phyloP scores from a whole-genome alignment of 2,113 vertebrate genomes.

The Psammodynastes pulverulentus region DNA sequence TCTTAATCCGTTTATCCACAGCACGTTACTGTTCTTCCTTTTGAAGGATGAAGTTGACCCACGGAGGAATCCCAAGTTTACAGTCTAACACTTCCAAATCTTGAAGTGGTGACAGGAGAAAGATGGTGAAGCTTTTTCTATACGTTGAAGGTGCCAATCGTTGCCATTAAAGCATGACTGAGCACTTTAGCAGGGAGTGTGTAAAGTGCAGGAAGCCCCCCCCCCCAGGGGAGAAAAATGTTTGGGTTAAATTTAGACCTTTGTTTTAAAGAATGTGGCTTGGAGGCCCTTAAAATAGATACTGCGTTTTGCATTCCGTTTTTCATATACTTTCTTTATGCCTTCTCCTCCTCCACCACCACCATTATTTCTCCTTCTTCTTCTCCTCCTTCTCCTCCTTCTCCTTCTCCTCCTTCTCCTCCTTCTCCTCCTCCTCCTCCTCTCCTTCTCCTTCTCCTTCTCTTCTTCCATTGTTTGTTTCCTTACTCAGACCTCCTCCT shows the following conservation, averaged over 20 bases:
- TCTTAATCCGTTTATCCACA: background rate
- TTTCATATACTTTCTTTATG: background rate
- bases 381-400: too few species aligned
- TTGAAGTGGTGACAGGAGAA: background rate
- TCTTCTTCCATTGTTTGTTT: too few species aligned
- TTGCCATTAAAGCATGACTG: background rate
- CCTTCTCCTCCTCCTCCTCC: too few species aligned
- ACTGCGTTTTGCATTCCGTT: background rate
- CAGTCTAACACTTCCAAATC: background rate
- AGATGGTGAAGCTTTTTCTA: background rate
- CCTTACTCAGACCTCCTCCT: too few species aligned
- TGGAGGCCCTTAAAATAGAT: background rate
- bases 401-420: too few species aligned
- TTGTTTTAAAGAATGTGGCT: background rate
- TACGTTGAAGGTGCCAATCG: background rate
- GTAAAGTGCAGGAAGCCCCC: background rate
- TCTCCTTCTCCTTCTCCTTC: too few species aligned
- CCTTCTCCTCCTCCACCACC: background rate
- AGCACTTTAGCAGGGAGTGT: background rate
- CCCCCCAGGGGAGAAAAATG: background rate
- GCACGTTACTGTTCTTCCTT: background rate
- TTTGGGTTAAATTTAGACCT: background rate
- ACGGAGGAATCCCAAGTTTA: background rate
- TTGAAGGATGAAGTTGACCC: background rate
- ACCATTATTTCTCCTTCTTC: too few species aligned